Evolutionary conservation across 2,888 invertebrate species (phyloP).

Genomic region (Prostheceraeus crozeri): DNA sequence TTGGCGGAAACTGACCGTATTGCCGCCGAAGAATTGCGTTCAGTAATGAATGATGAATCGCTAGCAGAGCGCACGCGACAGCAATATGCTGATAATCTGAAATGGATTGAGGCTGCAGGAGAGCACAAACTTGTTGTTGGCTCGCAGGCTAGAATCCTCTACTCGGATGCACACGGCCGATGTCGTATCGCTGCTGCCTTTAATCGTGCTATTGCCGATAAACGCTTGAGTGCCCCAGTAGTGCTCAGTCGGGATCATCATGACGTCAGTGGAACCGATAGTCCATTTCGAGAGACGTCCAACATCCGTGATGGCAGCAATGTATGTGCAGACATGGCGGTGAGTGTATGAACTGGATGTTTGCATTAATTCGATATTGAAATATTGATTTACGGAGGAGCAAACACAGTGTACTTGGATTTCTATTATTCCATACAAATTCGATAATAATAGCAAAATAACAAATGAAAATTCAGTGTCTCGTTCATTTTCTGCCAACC

Average conservation of each 20-base stretch:
- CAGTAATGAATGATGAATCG: slow-evolving; percentile 51
- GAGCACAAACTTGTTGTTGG: slow-evolving; percentile 61
- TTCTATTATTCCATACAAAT: too few species aligned
- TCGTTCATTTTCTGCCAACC: too few species aligned
- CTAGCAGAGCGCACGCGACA: slow-evolving; percentile 57
- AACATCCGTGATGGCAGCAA: slow-evolving; percentile 63
- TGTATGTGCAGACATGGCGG: slow-evolving; percentile 63
- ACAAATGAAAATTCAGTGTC: too few species aligned
- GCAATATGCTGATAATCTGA: slow-evolving; percentile 62
- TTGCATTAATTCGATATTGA: too few species aligned
- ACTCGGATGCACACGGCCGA: slow-evolving; percentile 62
- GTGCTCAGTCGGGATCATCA: slow-evolving; percentile 64
- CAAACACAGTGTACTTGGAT: too few species aligned
- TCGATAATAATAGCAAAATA: too few species aligned
- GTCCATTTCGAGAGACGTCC: slow-evolving; percentile 63
- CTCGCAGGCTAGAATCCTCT: slow-evolving; percentile 62
- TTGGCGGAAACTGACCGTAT: slow-evolving; percentile 61
- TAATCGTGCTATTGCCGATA: slow-evolving; percentile 60
- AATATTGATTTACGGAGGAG: too few species aligned
- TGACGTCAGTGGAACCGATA: slow-evolving; percentile 64
- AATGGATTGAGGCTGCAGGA: slow-evolving; percentile 62
- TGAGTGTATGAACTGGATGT: slow-evolving; percentile 18
- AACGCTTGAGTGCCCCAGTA: slow-evolving; percentile 60
- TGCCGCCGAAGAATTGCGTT: slow-evolving; percentile 58
- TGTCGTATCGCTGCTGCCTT: slow-evolving; percentile 60